Evolutionary conservation across 1,140 invertebrate genomes (phyloP), one percentile per base, ranked within the genome.

Genomic region (Diuraphis noxia): DNA sequence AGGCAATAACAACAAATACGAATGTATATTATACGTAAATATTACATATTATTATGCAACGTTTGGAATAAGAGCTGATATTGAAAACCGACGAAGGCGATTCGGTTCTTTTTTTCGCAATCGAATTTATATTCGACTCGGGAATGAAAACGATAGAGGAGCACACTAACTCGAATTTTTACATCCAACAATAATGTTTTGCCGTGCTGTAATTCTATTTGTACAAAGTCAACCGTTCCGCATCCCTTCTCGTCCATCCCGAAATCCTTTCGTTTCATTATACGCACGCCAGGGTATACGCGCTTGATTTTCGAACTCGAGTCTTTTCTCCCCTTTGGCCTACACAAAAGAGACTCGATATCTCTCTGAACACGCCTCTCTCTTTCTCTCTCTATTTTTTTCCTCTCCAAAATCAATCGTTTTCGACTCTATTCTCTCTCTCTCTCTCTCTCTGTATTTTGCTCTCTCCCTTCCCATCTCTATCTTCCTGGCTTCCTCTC

Each of bases 231-330:
- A 34, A 90, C 63, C 88, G 56, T 88, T 34, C 85, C 23, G 9
- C 46, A 0, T 36, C 46, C 13, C 36, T 46, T 19, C n/a, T 13
- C n/a, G 17, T 9, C 13, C 17, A 19, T 41, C 38, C 41, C 36
- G 46, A 77, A 46, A 90, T 90, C 63, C 63, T 46, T 90, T 43
- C 88, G 23, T 90, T 79, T 90, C 63, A 90, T 90, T 72, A 72
- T 72, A 72, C 36, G 6, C n/a, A 21, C 13, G 30, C 10, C 10
- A 63, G 56, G n/a, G 56, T n/a, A 77, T 10, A 38, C 36, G 87
- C 87, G 36, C 30, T 72, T 88, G 52, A 88, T 88, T 89, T 89
- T 89, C 19, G n/a, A 85, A 85, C 34, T 46, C 41, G 41, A 25
- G 9, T 36, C 85, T 46, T 19, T 17, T n/a, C 13, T 46, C 82